Evolutionary conservation across 1,140 invertebrate genomes (phyloP), one percentile per base, ranked within the genome.

Genomic region (Phthorimaea operculella): DNA sequence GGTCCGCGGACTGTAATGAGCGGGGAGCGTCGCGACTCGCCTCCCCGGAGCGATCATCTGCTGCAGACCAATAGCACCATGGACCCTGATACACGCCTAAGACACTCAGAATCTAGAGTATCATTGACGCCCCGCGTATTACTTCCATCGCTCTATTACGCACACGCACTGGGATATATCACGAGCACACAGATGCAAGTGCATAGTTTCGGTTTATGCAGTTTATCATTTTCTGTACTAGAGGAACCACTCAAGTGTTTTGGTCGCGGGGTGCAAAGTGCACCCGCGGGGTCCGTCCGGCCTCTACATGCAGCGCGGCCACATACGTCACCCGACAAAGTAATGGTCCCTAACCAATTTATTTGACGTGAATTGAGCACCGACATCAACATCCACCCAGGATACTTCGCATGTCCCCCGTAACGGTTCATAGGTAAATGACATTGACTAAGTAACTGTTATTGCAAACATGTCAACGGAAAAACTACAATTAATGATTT

Each of bases 1-100:
- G 70, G 51, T 73, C 66, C 56, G 66, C 33, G 57, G 45, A 54
- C 21, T 28, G 61, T 69, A 66, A 66, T 71, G 65, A 70, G 64
- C 60, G 63, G 58, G 62, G 68, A 63, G 48, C 51, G 62, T 17
- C 52, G 55, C 14, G 45, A 10, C 17, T 21, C 52, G 60, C 66
- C 57, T 64, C 62, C 64, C 59, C 42, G 61, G 57, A 62, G 59
- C 60, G 51, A 53, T 60, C 14, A 28, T 28, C 21, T 28, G 21
- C 21, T 28, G 21, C 21, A 28, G 21, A 18, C 48, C 34, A 39
- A 52, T 34, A 51, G 53, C 36, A 47, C 21, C 21, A 28, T 6
- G 6, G 2, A 28, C 21, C 21, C 21, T 28, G 21, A 28, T 28
- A 28, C 21, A 28, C 21, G 6, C 21, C 21, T 6, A 28, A 28